Percentiles rank a stretch among this genome's conserved stretches.
Evolutionary conservation across 2,113 vertebrate genomes (phyloP).

Genomic region (Apodemus speciosus): DNA sequence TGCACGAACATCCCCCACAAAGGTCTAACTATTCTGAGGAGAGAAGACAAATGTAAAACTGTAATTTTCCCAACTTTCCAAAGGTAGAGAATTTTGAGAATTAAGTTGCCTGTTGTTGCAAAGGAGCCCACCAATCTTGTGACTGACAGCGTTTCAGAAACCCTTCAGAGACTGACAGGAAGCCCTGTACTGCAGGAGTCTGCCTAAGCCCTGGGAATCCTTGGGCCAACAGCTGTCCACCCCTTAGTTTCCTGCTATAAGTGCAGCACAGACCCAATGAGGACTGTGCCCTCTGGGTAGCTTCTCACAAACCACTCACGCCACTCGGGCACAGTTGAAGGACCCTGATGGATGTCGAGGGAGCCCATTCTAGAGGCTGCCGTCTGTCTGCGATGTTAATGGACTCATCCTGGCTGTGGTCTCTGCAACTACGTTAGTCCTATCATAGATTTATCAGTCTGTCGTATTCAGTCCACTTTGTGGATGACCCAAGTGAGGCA

Average conservation of each 20-base stretch:
- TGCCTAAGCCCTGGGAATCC: rapidly evolving
- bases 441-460: background rate
- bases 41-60: background rate
- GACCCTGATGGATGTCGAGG: rapidly evolving
- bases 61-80: background rate
- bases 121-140: background rate
- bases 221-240: background rate
- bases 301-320: background rate
- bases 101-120: background rate
- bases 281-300: background rate
- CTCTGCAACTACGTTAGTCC: background rate
- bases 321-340: background rate
- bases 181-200: background rate
- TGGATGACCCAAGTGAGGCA: background rate
- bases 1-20: background rate
- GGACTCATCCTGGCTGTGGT: rapidly evolving
- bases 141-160: slow-evolving; percentile 51
- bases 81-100: background rate
- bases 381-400: rapidly evolving
- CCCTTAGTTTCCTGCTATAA: background rate
- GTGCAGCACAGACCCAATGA: rapidly evolving
- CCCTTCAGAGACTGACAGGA: slow-evolving; percentile 13
- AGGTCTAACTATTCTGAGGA: background rate
- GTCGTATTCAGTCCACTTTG: background rate
- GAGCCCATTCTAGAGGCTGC: background rate